phyloP scores from a whole-genome alignment of 64 coral and sea anemone genomes.

The Astreopora myriophthalma region DNA sequence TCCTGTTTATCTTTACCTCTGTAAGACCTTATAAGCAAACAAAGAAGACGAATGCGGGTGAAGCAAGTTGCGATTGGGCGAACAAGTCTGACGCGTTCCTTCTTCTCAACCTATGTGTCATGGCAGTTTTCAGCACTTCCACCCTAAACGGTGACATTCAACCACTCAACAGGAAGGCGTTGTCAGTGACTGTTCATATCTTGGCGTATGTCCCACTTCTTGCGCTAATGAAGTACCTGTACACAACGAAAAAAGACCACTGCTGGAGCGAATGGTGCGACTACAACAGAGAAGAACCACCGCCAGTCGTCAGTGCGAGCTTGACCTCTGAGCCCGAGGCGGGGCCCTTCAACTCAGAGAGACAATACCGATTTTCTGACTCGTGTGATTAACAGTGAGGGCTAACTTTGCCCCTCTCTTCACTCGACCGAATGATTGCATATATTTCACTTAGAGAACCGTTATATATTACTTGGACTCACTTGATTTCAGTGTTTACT shows the following conservation, averaged over 20 bases:
- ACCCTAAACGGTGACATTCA: background rate
- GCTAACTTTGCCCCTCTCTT: too few species aligned
- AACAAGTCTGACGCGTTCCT: slow-evolving; percentile 76
- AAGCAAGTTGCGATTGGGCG: slow-evolving; percentile 48
- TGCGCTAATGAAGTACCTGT: background rate
- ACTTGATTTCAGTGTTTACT: too few species aligned
- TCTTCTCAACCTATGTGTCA: slow-evolving; percentile 61
- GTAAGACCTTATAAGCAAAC: slow-evolving; percentile 73
- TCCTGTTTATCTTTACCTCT: slow-evolving; percentile 59
- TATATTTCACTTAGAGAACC: too few species aligned
- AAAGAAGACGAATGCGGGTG: background rate
- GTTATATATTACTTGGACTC: background rate
- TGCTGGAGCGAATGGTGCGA: background rate
- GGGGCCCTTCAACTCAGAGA: background rate
- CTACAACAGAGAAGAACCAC: background rate
- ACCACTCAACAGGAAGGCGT: background rate
- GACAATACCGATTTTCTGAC: too few species aligned
- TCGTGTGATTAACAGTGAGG: too few species aligned
- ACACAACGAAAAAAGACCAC: background rate
- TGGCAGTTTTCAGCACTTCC: slow-evolving; percentile 61
- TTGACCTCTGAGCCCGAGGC: background rate
- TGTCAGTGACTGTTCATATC: background rate
- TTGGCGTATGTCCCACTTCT: slow-evolving; percentile 8
- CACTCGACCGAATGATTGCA: too few species aligned
- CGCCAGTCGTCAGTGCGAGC: too few species aligned